A percentile compares a stretch with the other conserved stretches of the same genome.
phyloP scores from a whole-genome alignment of 2,113 vertebrate species.

The Zeus faber region DNA sequence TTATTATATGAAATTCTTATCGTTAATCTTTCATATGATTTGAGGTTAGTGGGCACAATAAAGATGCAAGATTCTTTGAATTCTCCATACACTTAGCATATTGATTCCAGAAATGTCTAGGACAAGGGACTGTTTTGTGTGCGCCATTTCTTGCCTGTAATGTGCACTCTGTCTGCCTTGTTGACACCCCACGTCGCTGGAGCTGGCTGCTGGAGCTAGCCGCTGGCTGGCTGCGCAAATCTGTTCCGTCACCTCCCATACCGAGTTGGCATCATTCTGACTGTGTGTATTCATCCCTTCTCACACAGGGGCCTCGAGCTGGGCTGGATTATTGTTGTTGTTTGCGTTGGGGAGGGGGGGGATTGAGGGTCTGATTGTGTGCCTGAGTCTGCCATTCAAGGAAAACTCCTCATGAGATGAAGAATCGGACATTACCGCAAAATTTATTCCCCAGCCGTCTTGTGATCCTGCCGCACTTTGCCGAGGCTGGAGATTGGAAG shows the following conservation, averaged over 20 bases:
- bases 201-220: constrained; percentile 2
- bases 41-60: constrained; percentile 7
- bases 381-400: constrained; percentile 13
- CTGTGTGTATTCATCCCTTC: constrained; percentile 28
- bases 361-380: constrained; percentile 45
- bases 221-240: constrained; percentile 17
- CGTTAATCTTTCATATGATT: no score
- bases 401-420: constrained; percentile 55
- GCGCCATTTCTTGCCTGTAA: constrained; percentile 9
- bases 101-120: neutral
- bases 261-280: constrained; percentile 32
- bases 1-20: no score
- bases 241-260: constrained; percentile 32
- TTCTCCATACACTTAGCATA: neutral
- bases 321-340: constrained; percentile 41
- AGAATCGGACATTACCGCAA: constrained; percentile 38
- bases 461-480: constrained; percentile 49
- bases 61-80: constrained; percentile 5
- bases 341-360: neutral
- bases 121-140: constrained; percentile 17
- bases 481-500: constrained; percentile 29
- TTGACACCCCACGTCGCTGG: constrained; percentile 16
- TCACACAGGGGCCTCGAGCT: constrained; percentile 2
- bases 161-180: constrained; percentile 36
- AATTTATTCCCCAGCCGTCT: constrained; percentile 29